Conservation (phyloP, 2,113 vertebrate genomes). For the Mesocricetus auratus region DNA sequence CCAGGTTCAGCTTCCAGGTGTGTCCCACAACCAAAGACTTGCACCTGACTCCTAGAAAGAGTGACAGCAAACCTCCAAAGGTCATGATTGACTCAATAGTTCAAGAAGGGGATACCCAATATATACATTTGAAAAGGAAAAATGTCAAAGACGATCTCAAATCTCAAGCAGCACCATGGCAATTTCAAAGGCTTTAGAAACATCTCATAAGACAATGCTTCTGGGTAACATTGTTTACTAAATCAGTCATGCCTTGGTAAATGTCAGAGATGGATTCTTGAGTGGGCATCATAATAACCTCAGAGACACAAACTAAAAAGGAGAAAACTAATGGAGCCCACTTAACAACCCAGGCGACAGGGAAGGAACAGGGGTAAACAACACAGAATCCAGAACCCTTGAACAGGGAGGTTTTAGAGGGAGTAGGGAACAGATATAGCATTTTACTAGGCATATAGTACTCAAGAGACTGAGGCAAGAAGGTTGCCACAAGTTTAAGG, state of each 20-base stretch:
- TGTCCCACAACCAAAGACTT: not conserved
- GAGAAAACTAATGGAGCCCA: not conserved
- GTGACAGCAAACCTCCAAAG: not conserved
- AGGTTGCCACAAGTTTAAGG: not conserved
- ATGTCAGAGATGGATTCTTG: not conserved
- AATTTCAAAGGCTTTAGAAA: not conserved
- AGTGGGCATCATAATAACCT: not conserved
- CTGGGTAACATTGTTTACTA: not conserved
- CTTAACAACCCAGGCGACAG: not conserved
- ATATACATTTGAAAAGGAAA: not conserved
- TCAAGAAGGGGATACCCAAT: not conserved
- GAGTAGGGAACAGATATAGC: not conserved
- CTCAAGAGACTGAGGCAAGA: not conserved
- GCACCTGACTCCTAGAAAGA: not conserved
- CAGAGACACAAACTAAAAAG: not conserved
- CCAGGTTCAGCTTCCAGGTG: not conserved
- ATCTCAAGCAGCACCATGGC: not conserved
- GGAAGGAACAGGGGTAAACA: not conserved
- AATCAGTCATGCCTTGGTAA: not conserved
- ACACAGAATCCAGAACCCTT: not conserved
- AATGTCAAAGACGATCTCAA: not conserved
- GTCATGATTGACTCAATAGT: not conserved
- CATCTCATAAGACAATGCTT: not conserved
- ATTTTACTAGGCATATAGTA: not conserved
- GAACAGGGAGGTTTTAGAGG: not conserved